Evolutionary conservation across 2,888 invertebrate genomes (phyloP).

Genomic region (Elmis aenea): DNA sequence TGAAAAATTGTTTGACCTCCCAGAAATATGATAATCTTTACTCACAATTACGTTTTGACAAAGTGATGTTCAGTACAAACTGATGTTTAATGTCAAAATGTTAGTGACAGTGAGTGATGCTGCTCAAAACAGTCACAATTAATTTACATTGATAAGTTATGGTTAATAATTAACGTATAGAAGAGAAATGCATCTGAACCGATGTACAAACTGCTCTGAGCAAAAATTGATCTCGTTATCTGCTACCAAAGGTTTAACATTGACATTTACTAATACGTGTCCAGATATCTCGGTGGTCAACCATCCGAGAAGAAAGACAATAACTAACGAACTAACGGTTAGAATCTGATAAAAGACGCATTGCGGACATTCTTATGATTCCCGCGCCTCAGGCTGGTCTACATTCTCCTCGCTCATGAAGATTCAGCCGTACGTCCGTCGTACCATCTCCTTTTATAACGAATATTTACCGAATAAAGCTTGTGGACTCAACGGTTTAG

Average conservation of each 20-base stretch:
- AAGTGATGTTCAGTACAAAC: no score
- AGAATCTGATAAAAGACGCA: slow-evolving; percentile 39
- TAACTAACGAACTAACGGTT: slow-evolving; percentile 41
- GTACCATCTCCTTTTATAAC: slow-evolving; percentile 15
- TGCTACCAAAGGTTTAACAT: slow-evolving; percentile 26
- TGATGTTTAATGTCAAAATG: no score
- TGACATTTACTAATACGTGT: slow-evolving; percentile 41
- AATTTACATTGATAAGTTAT: no score
- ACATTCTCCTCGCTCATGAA: slow-evolving; percentile 25
- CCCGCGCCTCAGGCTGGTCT: slow-evolving; percentile 27
- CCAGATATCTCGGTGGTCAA: slow-evolving; percentile 36
- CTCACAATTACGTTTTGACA: no score
- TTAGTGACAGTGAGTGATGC: no score
- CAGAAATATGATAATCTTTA: no score
- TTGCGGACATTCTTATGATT: slow-evolving; percentile 37
- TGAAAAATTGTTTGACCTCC: no score
- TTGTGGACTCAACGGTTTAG: slow-evolving; percentile 16
- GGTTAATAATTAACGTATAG: no score
- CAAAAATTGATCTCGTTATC: slow-evolving; percentile 28
- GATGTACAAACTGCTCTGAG: slow-evolving; percentile 13
- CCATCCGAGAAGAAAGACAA: slow-evolving; percentile 38
- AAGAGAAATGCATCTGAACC: no score
- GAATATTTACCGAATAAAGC: slow-evolving; percentile 7
- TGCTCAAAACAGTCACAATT: no score
- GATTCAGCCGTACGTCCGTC: slow-evolving; percentile 12